These are phyloP conservation scores for Myioborus miniatus DNA, from an alignment of 2,797 vertebrate species.

Conservation along the genomic window DNA sequence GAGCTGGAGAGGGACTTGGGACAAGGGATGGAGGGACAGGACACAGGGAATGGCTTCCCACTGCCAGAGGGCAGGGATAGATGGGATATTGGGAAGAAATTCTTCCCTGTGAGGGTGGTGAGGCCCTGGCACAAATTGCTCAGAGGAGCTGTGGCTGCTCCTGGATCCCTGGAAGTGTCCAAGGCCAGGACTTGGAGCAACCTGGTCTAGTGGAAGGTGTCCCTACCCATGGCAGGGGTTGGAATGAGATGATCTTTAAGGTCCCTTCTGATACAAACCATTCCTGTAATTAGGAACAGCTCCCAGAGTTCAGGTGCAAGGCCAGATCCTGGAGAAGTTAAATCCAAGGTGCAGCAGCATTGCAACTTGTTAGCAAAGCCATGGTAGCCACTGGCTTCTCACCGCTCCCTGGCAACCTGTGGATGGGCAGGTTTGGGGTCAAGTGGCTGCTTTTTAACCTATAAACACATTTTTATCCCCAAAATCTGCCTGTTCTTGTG, in stretches of 20 bases:
- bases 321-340: rapidly evolving
- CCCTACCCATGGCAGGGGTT: rapidly evolving
- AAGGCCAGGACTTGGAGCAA: not conserved
- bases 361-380: not conserved
- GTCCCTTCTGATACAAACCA: not conserved
- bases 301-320: rapidly evolving
- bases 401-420: rapidly evolving
- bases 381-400: rapidly evolving
- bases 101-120: rapidly evolving
- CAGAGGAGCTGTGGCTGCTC: rapidly evolving
- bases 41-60: not conserved
- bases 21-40: rapidly evolving
- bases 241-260: not conserved
- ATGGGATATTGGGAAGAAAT: not conserved
- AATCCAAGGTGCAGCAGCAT: rapidly evolving
- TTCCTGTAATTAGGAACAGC: not conserved
- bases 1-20: not conserved
- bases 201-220: not conserved
- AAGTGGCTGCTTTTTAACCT: not conserved
- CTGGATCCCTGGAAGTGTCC: not conserved
- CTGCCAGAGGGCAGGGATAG: rapidly evolving
- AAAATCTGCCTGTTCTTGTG: not conserved
- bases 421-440: not conserved
- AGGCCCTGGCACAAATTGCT: rapidly evolving
- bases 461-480: not conserved